A percentile compares a stretch with the other conserved stretches of the same genome.
These are phyloP conservation scores for Drosophila monieri DNA, from an alignment of 2,888 invertebrate species.

Conservation along the genomic window DNA sequence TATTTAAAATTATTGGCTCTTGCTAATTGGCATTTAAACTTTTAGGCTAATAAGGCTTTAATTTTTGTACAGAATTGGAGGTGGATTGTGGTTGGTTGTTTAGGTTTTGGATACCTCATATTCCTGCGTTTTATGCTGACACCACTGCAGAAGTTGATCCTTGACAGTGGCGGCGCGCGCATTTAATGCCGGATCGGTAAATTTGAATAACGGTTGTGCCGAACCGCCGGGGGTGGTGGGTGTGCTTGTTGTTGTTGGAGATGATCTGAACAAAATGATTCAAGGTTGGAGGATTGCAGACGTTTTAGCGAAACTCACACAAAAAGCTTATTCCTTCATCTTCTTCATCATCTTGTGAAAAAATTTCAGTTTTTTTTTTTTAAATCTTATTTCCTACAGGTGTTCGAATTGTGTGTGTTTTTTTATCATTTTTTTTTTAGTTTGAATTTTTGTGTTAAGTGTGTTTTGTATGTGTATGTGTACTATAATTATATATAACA, in stretches of 20 bases:
- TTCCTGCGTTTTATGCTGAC: slow-evolving; percentile 98
- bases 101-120: slow-evolving; percentile 91
- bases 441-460: slow-evolving; percentile 22
- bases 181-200: slow-evolving; percentile 95
- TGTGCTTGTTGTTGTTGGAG: slow-evolving; percentile 89
- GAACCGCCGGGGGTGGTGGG: slow-evolving; percentile 84
- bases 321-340: slow-evolving; percentile 33
- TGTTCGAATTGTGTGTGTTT: slow-evolving; percentile 29
- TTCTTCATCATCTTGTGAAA: slow-evolving; percentile 27
- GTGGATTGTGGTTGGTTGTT: slow-evolving; percentile 17
- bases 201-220: slow-evolving; percentile 93
- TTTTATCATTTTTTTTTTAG: slow-evolving; percentile 22
- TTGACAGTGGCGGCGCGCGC: slow-evolving; percentile 97
- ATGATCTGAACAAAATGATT: slow-evolving; percentile 87
- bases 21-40: slow-evolving; percentile 32
- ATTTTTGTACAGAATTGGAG: slow-evolving; percentile 15
- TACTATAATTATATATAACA: slow-evolving; percentile 10
- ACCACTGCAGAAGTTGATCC: slow-evolving; percentile 98
- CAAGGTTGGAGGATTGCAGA: slow-evolving; percentile 77
- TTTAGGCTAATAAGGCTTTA: slow-evolving; percentile 22
- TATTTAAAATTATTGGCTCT: slow-evolving; percentile 14
- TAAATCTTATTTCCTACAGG: slow-evolving; percentile 16
- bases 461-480: slow-evolving; percentile 23
- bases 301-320: slow-evolving; percentile 83
- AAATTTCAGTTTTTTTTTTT: slow-evolving; percentile 33